Evolutionary conservation across 2,113 vertebrate species (phyloP), one percentile per base, ranked within the genome.

Genomic region (Athene cunicularia): DNA sequence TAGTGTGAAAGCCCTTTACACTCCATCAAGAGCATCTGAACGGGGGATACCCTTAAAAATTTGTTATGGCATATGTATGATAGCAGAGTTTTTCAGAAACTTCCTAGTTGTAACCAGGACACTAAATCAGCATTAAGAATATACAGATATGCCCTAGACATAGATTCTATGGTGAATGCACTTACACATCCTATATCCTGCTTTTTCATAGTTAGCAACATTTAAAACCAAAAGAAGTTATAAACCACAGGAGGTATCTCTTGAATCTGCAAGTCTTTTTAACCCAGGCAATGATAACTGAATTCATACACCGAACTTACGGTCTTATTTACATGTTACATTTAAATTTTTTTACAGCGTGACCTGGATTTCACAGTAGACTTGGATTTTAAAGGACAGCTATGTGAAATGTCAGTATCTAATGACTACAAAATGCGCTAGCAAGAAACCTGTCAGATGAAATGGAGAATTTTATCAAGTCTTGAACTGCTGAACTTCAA

Each of bases 371-470:
- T 99, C 96, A 99, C 99, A 80, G 98, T 99, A 93, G 99, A 99
- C 96, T 98, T 99, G 98, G 99, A 99, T 98, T 99, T 99, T 98
- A 99, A 99, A 98, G 99, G 99, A 88, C 99, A 99, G 98, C 98
- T 99, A 62, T 99, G 99, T 81, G 99, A 99, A 98, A 99, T 99
- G 41, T 99, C 99, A 63, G 98, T 99, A 95, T 98, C 98, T 96
- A 99, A 99, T 62, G 99, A 99, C 98, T 99, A 99, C 98, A 99
- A 99, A 98, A 99, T 99, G 99, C 99, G 99, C 86, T 99, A 99
- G 63, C 97, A 96, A 90, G 96, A 97, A 64, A 83, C 86, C 66
- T 68, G 55, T 27, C 52, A 45, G 74, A 87, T 30, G 53, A 55
- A 94, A 92, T 55, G 26, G 95, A 85, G 91, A 87, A 93, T 94